phyloP scores from a whole-genome alignment of 2,113 vertebrate species.

The Erythrocercus mccallii region DNA sequence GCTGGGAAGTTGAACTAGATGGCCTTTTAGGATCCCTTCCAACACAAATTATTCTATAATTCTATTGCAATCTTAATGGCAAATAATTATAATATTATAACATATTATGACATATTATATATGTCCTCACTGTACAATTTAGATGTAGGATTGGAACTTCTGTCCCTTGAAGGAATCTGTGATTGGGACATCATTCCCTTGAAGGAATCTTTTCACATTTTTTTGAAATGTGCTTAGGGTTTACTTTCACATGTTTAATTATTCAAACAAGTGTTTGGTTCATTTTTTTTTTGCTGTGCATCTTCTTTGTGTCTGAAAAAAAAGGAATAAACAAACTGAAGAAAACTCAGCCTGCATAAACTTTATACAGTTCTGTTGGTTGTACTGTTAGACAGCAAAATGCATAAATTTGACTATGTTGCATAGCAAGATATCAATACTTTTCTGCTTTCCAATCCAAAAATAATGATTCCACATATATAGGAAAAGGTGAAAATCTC shows the following conservation, averaged over 20 bases:
- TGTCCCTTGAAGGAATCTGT: neutral
- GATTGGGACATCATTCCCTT: neutral
- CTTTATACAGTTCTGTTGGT: neutral
- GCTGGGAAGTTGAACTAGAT: neutral
- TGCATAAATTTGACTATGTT: neutral
- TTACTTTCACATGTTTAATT: neutral
- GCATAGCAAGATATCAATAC: neutral
- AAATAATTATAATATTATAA: neutral
- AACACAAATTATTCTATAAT: neutral
- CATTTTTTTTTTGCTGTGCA: neutral
- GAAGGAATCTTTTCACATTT: neutral
- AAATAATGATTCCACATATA: neutral
- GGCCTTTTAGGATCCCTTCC: neutral
- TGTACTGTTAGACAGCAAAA: neutral
- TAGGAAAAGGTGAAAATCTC: neutral
- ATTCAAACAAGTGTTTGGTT: neutral
- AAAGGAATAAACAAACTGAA: neutral
- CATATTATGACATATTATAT: neutral
- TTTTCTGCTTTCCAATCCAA: neutral
- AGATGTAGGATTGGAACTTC: neutral
- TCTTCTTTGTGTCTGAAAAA: neutral
- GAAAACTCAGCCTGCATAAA: accelerated
- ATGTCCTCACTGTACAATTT: neutral
- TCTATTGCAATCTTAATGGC: neutral
- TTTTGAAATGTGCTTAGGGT: neutral